phyloP scores from a whole-genome alignment of 1,140 invertebrate genomes.

The Hypsibius dujardini region DNA sequence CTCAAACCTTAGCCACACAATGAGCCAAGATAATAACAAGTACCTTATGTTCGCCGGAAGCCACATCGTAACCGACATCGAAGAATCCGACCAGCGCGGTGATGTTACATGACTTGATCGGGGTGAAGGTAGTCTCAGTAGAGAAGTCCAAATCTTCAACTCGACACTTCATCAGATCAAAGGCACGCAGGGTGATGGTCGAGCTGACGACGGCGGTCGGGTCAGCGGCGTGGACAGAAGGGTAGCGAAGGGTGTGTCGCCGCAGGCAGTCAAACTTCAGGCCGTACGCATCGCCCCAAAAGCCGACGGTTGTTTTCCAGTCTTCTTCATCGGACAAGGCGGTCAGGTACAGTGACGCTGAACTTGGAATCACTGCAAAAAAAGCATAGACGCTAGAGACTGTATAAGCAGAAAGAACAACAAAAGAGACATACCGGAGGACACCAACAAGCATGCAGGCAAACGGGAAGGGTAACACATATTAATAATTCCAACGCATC shows the following conservation, averaged over 20 bases:
- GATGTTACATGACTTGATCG: not conserved
- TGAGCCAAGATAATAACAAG: no score
- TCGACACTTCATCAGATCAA: not conserved
- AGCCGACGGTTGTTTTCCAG: not conserved
- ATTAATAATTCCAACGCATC: no score
- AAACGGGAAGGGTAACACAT: no score
- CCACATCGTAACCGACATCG: not conserved
- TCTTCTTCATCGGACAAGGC: not conserved
- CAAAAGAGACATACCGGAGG: no score
- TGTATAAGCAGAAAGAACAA: no score
- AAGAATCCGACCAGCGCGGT: conserved; percentile 9
- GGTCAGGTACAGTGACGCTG: not conserved
- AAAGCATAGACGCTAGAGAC: not conserved
- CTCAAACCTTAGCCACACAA: no score
- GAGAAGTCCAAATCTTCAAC: not conserved
- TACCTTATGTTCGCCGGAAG: no score
- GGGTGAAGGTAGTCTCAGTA: not conserved
- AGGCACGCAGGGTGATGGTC: not conserved
- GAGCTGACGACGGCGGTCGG: not conserved
- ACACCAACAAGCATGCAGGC: no score
- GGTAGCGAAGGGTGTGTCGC: not conserved
- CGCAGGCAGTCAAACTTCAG: not conserved
- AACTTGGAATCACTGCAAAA: conserved; percentile 13
- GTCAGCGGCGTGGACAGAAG: not conserved
- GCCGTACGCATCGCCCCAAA: conserved; percentile 11